These are phyloP conservation scores for Danio aesculapii DNA, from an alignment of 2,797 vertebrate genomes.

Conservation along the genomic window DNA sequence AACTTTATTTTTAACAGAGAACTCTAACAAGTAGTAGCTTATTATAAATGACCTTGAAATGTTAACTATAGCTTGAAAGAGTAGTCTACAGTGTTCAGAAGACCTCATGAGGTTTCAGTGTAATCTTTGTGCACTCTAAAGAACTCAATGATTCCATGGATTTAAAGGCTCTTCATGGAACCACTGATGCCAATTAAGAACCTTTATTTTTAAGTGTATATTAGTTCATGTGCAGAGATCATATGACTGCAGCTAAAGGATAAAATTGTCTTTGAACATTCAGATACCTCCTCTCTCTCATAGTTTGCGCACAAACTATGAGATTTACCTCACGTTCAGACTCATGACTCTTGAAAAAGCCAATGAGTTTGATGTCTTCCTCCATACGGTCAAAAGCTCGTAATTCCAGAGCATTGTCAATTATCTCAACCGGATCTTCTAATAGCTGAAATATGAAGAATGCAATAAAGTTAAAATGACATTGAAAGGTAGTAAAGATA, in stretches of 20 bases:
- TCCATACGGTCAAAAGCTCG: slow-evolving; percentile 93
- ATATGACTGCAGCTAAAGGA: slow-evolving; percentile 24
- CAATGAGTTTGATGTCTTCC: slow-evolving; percentile 91
- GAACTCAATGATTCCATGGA: too few relatives aligned
- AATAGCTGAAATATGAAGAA: slow-evolving; percentile 78
- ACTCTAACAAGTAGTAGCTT: too few relatives aligned
- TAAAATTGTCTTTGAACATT: slow-evolving; percentile 71
- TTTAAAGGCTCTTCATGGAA: too few relatives aligned
- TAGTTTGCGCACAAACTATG: not conserved
- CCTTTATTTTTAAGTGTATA: not conserved
- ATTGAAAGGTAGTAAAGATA: not conserved
- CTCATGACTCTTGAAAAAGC: slow-evolving; percentile 92
- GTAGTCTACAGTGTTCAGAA: too few relatives aligned
- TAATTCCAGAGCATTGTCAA: slow-evolving; percentile 89
- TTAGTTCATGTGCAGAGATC: not conserved
- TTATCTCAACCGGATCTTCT: slow-evolving; percentile 94
- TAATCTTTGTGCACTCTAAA: too few relatives aligned
- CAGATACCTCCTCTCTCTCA: slow-evolving; percentile 24
- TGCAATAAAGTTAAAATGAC: not conserved
- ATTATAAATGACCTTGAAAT: too few relatives aligned
- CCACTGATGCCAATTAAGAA: too few relatives aligned
- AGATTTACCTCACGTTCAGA: slow-evolving; percentile 94
- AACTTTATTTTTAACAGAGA: too few relatives aligned
- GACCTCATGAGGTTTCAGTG: too few relatives aligned
- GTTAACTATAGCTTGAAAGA: too few relatives aligned